A percentile compares a stretch with the other conserved stretches of the same genome.
Evolutionary conservation across 2,888 invertebrate species (phyloP).

Genomic region (Drosophila anceps): DNA sequence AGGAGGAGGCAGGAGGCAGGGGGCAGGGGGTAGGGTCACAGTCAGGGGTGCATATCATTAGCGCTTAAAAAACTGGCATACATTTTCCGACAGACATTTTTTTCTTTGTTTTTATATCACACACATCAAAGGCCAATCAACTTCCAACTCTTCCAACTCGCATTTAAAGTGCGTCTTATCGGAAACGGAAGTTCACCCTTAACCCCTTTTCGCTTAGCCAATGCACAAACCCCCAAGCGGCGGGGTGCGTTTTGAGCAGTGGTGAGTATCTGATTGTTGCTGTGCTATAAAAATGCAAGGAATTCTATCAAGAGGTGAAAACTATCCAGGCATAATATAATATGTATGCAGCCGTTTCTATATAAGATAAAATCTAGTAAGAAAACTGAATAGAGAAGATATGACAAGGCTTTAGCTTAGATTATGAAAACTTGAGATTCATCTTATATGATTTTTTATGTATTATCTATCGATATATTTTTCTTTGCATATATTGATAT

Average conservation of each 20-base stretch:
- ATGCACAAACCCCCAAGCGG: constrained; percentile 34
- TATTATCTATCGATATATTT: no score
- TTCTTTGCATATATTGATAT: no score
- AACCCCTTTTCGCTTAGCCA: constrained; percentile 48
- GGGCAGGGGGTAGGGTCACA: constrained; percentile 24
- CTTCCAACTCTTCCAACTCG: constrained; percentile 64
- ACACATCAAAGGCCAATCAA: constrained; percentile 81
- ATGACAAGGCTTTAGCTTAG: no score
- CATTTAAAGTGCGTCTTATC: constrained; percentile 59
- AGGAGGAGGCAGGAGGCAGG: constrained; percentile 19
- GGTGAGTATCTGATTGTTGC: not conserved
- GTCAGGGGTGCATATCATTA: constrained; percentile 84
- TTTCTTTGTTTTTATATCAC: constrained; percentile 34
- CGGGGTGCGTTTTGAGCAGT: constrained; percentile 10
- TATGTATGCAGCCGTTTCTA: no score
- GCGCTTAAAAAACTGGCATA: constrained; percentile 66
- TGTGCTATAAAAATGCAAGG: constrained; percentile 38
- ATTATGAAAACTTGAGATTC: no score
- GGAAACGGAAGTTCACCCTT: constrained; percentile 73
- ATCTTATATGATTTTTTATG: no score
- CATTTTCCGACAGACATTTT: constrained; percentile 76
- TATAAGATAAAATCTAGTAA: not conserved
- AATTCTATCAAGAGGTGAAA: not conserved
- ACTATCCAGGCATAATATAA: not conserved
- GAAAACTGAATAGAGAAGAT: not conserved